Evolutionary conservation across 37 sponge, comb jelly and placozoan species (phyloP), one percentile per base, ranked within the genome.

Genomic region (Aphrocallistes beatrix): DNA sequence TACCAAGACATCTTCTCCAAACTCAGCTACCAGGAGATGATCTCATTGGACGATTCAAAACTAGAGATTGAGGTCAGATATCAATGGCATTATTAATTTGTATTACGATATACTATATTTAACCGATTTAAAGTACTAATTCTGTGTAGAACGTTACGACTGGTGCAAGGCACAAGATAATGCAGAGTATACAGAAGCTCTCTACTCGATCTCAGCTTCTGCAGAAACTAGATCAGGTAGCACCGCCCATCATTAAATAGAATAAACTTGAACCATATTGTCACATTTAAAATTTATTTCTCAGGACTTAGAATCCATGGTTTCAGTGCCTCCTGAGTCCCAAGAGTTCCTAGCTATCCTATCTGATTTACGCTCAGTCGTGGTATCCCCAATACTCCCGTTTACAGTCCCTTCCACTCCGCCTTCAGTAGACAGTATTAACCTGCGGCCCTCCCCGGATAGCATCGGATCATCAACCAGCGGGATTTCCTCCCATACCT

Each of bases 81-180:
- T 38, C 37, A 3, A 37, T 82, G 23, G n/a, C 6, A 38, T 38
- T 38, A 82, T 82, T 38, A 6, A 38, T 37, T n/a, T 23, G 23
- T 85, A 13, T 23, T 32, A 38, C 21, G 23, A 30, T 45, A 84
- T 36, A 32, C 37, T 48, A 37, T 23, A 48, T 1, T 84, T 39
- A 39, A 48, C 23, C 28, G 3, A 30, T 81, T 16, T 85, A 34
- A 32, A 19, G 8, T 13, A 17, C 10, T 83, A 37, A 39, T 25
- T 84, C 19, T 25, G 3, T 51, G 0, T 83, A 96, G 96, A 81
- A 82, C 87, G 94, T 96, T 37, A 96, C 96, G 13, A 88, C 88
- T 50, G 96, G 96, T 19, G 96, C 96, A 0, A 81, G 94, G 0
- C 91, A 90, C 60, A 96, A 96, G 88, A 91, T 96, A 23, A 82